phyloP scores from a whole-genome alignment of 2,113 vertebrate genomes.

The Gobio gobio region DNA sequence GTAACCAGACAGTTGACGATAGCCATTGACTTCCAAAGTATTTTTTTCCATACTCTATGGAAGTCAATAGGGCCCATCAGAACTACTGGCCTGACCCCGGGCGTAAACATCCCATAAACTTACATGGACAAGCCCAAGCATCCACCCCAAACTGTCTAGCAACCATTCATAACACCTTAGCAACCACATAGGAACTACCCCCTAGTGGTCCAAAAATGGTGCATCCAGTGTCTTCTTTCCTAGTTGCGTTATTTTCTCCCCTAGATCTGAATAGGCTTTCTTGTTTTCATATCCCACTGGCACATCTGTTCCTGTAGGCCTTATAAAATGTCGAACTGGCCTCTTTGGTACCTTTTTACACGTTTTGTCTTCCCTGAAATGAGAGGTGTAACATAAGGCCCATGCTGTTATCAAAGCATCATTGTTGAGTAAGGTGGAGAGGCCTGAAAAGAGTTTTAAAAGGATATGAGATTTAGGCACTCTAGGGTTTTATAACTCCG shows the following conservation, averaged over 20 bases:
- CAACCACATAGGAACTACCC: neutral
- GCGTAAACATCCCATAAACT: too few species aligned
- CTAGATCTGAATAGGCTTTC: neutral
- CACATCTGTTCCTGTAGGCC: slow-evolving; percentile 30
- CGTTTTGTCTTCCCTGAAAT: slow-evolving; percentile 2
- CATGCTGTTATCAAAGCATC: slow-evolving; percentile 35
- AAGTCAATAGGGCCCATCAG: too few species aligned
- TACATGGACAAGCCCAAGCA: neutral
- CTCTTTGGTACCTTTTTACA: slow-evolving; percentile 24
- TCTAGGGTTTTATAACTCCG: slow-evolving; percentile 30
- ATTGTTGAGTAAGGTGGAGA: neutral
- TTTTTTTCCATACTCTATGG: too few species aligned
- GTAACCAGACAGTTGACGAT: too few species aligned
- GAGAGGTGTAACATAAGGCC: slow-evolving; percentile 28
- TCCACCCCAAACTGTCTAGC: neutral
- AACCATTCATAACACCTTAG: neutral
- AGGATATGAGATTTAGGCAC: slow-evolving; percentile 11
- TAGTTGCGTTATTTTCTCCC: neutral
- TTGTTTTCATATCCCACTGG: neutral
- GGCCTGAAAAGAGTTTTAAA: slow-evolving; percentile 17
- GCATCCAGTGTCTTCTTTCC: neutral
- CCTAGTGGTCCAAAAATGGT: neutral
- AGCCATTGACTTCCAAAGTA: too few species aligned
- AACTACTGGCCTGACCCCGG: too few species aligned
- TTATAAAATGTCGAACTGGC: neutral